Evolutionary conservation across 2,888 invertebrate species (phyloP), one percentile per base, ranked within the genome.

Genomic region (Eilema griseolum): DNA sequence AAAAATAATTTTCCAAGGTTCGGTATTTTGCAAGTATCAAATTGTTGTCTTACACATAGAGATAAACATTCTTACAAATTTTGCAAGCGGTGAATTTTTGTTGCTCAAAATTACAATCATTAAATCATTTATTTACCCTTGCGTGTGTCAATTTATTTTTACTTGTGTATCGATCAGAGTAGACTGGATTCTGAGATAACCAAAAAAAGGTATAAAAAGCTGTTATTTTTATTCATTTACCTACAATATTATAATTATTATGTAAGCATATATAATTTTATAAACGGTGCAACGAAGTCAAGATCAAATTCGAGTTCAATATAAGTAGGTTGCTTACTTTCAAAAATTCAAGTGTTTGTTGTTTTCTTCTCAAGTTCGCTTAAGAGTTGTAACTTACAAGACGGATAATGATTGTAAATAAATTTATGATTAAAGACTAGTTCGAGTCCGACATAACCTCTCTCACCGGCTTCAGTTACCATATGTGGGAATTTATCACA

Each of bases 311-410:
- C 37, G 37, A 62, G 62, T 5, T 62, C 37, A 62, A 37, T 8
- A 62, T 16, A 62, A 41, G 24, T 41, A 62, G 62, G 62, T 41
- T 37, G 52, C 52, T 52, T 52, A 24, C 24, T 37, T 62, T 62
- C 59, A 16, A 41, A 62, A 37, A 41, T 41, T 23, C 8, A 52
- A 52, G 52, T 52, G n/a, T 52, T 52, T 52, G 20, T 8, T n/a
- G 20, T 52, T 52, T 52, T 52, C 1, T 52, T 52, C 8, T 52
- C 46, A 46, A 46, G 46, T 46, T 46, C 20, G 20, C 46, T 46
- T 7, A 11, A 46, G 20, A 46, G 20, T 41, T 41, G 41, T 46
- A 46, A 46, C 46, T 20, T 46, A 16, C 20, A 46, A 20, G 4
- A 46, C 46, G 46, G 46, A 41, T 46, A 16, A 46, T 46, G 20